A percentile compares a stretch with the other conserved stretches of the same genome.
These are phyloP conservation scores for Parotia lawesii DNA, from an alignment of 2,113 vertebrate species.

Conservation along the genomic window DNA sequence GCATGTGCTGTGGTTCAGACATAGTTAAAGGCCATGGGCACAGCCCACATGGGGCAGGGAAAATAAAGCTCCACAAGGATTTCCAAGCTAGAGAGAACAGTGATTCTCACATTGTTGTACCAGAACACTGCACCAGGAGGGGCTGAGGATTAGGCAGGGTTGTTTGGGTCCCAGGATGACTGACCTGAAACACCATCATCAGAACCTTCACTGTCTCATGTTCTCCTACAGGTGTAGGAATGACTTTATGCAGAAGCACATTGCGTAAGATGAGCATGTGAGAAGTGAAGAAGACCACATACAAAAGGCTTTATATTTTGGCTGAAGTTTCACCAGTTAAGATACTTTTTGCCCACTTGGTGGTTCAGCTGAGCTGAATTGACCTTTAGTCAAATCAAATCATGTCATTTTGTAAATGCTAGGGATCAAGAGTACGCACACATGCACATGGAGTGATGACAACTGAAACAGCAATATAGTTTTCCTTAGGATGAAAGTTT, in stretches of 20 bases:
- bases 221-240: not conserved
- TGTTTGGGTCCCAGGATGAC: not conserved
- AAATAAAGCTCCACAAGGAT: not conserved
- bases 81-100: not conserved
- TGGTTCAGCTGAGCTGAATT: not conserved
- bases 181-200: not conserved
- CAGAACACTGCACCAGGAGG: not conserved
- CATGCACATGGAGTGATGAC: rapidly evolving
- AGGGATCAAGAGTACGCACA: not conserved
- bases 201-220: not conserved
- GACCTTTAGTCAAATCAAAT: not conserved
- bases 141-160: not conserved
- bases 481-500: not conserved
- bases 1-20: not conserved
- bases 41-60: not conserved
- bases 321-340: not conserved
- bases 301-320: not conserved
- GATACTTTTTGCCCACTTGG: not conserved
- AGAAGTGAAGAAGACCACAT: not conserved
- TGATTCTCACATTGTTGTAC: not conserved
- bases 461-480: not conserved
- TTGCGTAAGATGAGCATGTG: not conserved
- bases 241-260: not conserved
- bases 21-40: not conserved
- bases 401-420: not conserved